These are phyloP conservation scores for Symphodus melops DNA, from an alignment of 2,113 vertebrate genomes.

Conservation along the genomic window DNA sequence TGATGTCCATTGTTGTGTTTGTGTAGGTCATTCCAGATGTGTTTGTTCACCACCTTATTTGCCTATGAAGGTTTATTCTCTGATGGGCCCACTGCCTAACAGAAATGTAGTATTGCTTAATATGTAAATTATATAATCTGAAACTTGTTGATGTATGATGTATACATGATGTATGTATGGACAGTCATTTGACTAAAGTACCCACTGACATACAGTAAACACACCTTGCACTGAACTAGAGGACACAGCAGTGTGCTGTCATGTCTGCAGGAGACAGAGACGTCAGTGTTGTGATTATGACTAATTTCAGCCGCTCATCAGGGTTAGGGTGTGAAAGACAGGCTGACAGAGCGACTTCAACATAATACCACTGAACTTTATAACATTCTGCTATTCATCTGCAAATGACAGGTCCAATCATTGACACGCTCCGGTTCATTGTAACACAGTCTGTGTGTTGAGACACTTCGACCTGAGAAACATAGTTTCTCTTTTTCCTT, in stretches of 20 bases:
- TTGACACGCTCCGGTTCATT: constrained; percentile 35
- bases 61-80: too few relatives aligned
- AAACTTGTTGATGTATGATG: too few relatives aligned
- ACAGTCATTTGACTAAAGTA: not conserved
- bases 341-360: constrained; percentile 59
- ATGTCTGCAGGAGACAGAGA: constrained; percentile 27
- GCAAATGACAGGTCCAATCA: constrained; percentile 57
- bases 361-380: constrained; percentile 47
- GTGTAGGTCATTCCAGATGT: too few relatives aligned
- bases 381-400: constrained; percentile 36
- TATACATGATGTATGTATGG: not conserved
- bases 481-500: not conserved
- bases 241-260: constrained; percentile 25
- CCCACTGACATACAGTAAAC: constrained; percentile 14
- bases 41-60: too few relatives aligned
- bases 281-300: constrained; percentile 57
- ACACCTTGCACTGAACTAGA: not conserved
- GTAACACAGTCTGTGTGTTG: constrained; percentile 7
- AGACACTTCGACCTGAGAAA: constrained; percentile 14
- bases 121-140: too few relatives aligned
- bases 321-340: constrained; percentile 55
- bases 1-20: too few relatives aligned
- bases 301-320: constrained; percentile 64
- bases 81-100: too few relatives aligned
- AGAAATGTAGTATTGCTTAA: too few relatives aligned